Percentiles rank a stretch among this genome's conserved stretches.
phyloP scores from a whole-genome alignment of 2,797 vertebrate species.

The Artibeus lituratus region DNA sequence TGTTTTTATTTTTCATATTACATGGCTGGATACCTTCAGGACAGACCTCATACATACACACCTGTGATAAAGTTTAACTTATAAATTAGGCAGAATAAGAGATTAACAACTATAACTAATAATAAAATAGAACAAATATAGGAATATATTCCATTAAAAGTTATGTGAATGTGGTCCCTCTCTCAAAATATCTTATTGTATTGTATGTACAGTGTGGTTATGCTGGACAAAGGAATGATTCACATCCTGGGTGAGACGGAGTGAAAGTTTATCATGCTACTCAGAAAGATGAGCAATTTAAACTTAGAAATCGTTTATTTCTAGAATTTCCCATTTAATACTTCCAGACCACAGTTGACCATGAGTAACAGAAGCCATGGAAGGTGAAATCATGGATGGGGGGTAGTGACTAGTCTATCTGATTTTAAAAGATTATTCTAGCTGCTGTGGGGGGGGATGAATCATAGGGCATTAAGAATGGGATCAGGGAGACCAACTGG shows the following conservation, averaged over 20 bases:
- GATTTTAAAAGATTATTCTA: not conserved
- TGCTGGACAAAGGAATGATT: not conserved
- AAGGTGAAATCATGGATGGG: not conserved
- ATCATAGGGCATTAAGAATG: not conserved
- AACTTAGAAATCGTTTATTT: not conserved
- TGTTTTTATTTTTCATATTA: not conserved
- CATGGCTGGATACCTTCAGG: not conserved
- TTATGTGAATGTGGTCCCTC: not conserved
- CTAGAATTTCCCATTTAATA: not conserved
- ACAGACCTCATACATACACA: not conserved
- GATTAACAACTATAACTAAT: not conserved
- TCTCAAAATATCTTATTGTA: not conserved
- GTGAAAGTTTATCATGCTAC: not conserved
- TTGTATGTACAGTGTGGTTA: not conserved
- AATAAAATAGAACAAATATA: not conserved
- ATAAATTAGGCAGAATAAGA: not conserved
- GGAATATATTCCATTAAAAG: not conserved
- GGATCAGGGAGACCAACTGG: not conserved
- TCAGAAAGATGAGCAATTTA: not conserved
- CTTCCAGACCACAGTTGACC: not conserved
- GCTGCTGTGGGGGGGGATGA: not conserved
- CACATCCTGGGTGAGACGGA: not conserved
- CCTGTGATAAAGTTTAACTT: not conserved
- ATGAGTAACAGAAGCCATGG: not conserved
- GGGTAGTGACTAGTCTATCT: not conserved